These are phyloP conservation scores for Engraulis encrasicolus DNA, from an alignment of 2,113 vertebrate species.

Conservation along the genomic window DNA sequence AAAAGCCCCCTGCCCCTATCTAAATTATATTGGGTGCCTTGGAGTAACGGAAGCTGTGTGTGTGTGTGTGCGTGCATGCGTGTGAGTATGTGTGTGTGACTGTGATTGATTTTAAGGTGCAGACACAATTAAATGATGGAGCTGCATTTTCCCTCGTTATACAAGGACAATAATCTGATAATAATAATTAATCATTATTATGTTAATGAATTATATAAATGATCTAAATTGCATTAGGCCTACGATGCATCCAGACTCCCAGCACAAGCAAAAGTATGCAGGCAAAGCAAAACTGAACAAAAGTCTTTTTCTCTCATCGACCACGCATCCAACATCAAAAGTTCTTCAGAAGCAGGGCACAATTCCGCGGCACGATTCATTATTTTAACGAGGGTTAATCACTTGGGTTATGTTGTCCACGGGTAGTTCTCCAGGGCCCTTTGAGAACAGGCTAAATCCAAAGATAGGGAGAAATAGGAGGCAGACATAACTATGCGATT, in stretches of 20 bases:
- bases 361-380: conserved; percentile 67
- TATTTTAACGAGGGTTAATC: conserved; percentile 83
- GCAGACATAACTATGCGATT: conserved; percentile 80
- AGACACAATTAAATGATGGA: no score
- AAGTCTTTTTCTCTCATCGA: background rate
- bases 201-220: background rate
- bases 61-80: no score
- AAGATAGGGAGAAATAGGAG: conserved; percentile 72
- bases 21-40: no score
- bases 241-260: background rate
- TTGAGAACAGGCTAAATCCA: conserved; percentile 69
- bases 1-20: no score
- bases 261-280: background rate
- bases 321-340: conserved; percentile 47
- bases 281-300: background rate
- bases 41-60: no score
- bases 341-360: conserved; percentile 43
- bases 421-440: conserved; percentile 65
- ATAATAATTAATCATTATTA: background rate
- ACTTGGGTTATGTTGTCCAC: conserved; percentile 72
- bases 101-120: no score
- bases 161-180: no score
- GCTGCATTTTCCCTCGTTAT: no score
- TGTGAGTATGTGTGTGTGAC: no score
- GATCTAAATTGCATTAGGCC: background rate